These are phyloP conservation scores for Orthosia gothica DNA, from an alignment of 2,888 invertebrate species.

Conservation along the genomic window DNA sequence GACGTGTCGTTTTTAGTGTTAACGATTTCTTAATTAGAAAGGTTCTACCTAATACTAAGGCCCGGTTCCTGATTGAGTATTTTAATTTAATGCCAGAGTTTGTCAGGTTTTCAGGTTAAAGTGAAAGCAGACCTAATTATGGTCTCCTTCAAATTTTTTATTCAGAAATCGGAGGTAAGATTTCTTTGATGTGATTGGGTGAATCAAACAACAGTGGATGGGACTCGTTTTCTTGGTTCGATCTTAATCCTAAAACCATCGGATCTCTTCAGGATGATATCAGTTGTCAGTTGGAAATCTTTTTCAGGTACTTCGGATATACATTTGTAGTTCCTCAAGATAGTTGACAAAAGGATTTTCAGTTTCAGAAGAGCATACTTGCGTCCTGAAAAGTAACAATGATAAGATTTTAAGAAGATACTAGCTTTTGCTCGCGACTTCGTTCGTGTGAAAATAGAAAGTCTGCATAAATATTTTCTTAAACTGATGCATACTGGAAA, in stretches of 20 bases:
- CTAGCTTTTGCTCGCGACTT: neutral
- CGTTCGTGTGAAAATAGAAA: neutral
- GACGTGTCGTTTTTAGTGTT: too few species aligned
- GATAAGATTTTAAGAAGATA: neutral
- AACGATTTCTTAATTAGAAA: constrained; percentile 20
- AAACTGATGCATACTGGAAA: too few species aligned
- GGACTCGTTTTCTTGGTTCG: constrained; percentile 91
- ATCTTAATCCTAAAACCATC: constrained; percentile 94
- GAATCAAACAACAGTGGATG: constrained; percentile 63
- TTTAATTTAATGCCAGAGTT: too few species aligned
- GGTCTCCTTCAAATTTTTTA: too few species aligned
- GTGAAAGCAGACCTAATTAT: too few species aligned
- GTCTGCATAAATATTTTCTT: neutral
- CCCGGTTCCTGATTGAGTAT: too few species aligned
- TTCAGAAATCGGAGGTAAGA: neutral
- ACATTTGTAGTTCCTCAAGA: constrained; percentile 93
- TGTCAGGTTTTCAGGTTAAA: too few species aligned
- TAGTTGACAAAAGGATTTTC: constrained; percentile 94
- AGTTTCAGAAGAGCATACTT: constrained; percentile 95
- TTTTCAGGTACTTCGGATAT: constrained; percentile 92
- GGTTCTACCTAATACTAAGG: constrained; percentile 31
- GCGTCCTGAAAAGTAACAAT: constrained; percentile 88
- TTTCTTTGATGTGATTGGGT: neutral
- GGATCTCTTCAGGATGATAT: constrained; percentile 94
- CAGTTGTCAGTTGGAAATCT: constrained; percentile 93